Conservation (phyloP, 2,113 vertebrate genomes). For the Parus major region DNA sequence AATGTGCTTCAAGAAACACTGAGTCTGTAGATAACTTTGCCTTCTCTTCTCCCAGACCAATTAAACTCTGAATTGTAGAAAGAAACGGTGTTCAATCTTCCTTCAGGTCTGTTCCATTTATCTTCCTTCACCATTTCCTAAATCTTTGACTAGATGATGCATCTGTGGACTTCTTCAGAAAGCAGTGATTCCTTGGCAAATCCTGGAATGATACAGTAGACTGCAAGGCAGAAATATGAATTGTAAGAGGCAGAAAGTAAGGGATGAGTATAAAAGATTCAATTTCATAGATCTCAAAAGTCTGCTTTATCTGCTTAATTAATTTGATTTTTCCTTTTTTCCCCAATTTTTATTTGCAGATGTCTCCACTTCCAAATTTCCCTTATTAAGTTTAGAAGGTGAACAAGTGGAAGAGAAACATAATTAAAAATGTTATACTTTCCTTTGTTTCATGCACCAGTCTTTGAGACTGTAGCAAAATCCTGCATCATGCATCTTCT, state of each 20-base stretch:
- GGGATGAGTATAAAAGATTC: background rate
- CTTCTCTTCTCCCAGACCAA: background rate
- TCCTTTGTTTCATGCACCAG: background rate
- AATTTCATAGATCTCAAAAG: background rate
- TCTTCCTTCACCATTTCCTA: background rate
- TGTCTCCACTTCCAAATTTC: fast-evolving
- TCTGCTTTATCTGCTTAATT: background rate
- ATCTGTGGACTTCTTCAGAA: background rate
- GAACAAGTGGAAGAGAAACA: background rate
- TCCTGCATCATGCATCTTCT: background rate
- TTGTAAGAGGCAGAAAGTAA: background rate
- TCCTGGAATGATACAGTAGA: background rate
- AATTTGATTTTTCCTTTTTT: background rate
- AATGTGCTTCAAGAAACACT: background rate
- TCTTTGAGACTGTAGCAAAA: background rate
- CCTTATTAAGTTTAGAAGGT: background rate
- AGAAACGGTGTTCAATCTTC: background rate
- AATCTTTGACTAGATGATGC: background rate
- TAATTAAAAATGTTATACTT: background rate
- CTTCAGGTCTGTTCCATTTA: background rate
- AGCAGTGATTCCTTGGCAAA: background rate
- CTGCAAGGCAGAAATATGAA: background rate
- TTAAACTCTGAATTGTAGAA: background rate
- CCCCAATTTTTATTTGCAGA: background rate
- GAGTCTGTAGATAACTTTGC: background rate